A percentile compares a stretch with the other conserved stretches of the same genome.
These are phyloP conservation scores for Acronicta leporina DNA, from an alignment of 2,888 invertebrate species.

Conservation along the genomic window DNA sequence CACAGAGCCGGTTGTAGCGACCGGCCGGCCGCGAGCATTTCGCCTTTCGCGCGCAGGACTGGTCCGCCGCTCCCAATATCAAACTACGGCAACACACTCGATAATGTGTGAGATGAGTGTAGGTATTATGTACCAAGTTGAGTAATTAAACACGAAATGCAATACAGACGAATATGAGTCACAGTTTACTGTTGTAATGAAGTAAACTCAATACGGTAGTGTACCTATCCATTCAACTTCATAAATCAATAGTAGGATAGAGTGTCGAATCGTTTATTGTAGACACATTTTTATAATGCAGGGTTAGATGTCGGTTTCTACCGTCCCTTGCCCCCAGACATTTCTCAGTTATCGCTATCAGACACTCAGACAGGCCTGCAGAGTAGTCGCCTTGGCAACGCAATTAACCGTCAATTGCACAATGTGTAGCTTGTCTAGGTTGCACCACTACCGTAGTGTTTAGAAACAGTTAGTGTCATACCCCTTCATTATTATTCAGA, in stretches of 20 bases:
- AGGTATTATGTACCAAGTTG: constrained; percentile 49
- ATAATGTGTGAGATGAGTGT: constrained; percentile 58
- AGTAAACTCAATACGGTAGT: constrained; percentile 37
- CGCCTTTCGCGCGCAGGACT: constrained; percentile 86
- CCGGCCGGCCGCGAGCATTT: constrained; percentile 82
- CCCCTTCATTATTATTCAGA: constrained; percentile 36
- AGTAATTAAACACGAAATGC: constrained; percentile 53
- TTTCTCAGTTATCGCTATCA: constrained; percentile 73
- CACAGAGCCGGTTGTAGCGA: constrained; percentile 86
- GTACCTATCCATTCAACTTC: constrained; percentile 37
- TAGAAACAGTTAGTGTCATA: constrained; percentile 50
- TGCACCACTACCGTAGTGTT: constrained; percentile 49
- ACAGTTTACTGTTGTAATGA: constrained; percentile 45
- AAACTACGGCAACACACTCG: constrained; percentile 53
- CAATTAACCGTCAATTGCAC: constrained; percentile 76
- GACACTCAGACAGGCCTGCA: constrained; percentile 59
- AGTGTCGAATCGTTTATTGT: constrained; percentile 45
- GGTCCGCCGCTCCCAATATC: constrained; percentile 78
- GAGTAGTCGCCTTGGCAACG: constrained; percentile 72
- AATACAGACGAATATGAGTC: constrained; percentile 46
- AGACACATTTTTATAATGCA: constrained; percentile 49
- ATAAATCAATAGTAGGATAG: constrained; percentile 34
- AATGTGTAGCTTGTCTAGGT: constrained; percentile 59
- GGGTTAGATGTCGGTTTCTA: constrained; percentile 65
- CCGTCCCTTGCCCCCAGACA: constrained; percentile 78